These are phyloP conservation scores for Galago senegalensis DNA, from an alignment of 2,797 vertebrate genomes.

Conservation along the genomic window DNA sequence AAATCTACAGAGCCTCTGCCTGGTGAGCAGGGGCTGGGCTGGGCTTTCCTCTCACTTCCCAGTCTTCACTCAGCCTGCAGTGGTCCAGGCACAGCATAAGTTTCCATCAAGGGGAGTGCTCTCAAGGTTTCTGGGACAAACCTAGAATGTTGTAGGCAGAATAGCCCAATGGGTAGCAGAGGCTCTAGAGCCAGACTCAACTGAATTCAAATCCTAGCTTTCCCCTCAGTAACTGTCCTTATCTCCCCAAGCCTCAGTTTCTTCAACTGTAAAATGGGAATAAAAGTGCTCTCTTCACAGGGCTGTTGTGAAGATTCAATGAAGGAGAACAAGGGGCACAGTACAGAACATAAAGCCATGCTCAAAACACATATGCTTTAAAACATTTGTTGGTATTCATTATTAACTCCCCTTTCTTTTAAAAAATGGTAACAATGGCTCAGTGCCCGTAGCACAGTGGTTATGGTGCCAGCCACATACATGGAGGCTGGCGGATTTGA, in stretches of 20 bases:
- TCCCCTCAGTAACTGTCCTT: not conserved
- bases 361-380: not conserved
- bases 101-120: not conserved
- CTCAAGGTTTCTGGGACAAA: not conserved
- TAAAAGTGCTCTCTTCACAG: not conserved
- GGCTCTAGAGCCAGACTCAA: not conserved
- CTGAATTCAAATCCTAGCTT: not conserved
- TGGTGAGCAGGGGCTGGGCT: not conserved
- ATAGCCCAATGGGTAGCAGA: not conserved
- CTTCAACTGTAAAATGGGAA: constrained; percentile 34
- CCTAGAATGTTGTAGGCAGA: not conserved
- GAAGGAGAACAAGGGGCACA: not conserved
- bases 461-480: no score
- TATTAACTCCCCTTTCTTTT: constrained; percentile 29
- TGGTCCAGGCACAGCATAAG: not conserved
- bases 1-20: not conserved
- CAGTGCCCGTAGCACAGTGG: no score
- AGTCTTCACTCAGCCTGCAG: not conserved
- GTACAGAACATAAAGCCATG: not conserved
- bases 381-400: not conserved
- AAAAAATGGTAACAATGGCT: not conserved
- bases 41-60: not conserved
- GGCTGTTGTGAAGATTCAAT: not conserved
- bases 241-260: constrained; percentile 5
- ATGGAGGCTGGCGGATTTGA: no score